Evolutionary conservation across 2,113 vertebrate species (phyloP).

Genomic region (Atrichornis clamosus): DNA sequence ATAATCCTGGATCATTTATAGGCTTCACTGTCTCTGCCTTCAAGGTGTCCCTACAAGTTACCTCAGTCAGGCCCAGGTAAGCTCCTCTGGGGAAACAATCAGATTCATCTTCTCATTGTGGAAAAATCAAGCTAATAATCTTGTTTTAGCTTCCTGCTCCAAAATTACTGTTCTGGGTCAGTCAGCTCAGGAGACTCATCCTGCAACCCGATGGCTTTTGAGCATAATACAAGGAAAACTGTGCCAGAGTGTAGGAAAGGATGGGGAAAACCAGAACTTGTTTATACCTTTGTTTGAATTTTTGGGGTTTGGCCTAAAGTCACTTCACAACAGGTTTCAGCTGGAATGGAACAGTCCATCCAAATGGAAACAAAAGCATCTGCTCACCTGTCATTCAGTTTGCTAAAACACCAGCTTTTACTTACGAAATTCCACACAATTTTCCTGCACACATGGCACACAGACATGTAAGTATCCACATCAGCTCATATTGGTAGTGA

Average conservation of each 20-base stretch:
- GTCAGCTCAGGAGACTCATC: not conserved
- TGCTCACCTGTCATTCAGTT: not conserved
- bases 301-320: not conserved
- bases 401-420: not conserved
- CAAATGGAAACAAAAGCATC: not conserved
- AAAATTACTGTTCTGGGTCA: not conserved
- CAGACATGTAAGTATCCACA: rapidly evolving
- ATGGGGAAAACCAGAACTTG: not conserved
- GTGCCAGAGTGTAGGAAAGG: not conserved
- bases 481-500: not conserved
- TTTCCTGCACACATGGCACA: rapidly evolving
- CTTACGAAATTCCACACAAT: not conserved
- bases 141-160: not conserved
- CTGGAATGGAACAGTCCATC: not conserved
- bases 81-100: not conserved
- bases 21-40: not conserved
- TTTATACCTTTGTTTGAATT: not conserved
- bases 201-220: not conserved
- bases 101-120: not conserved
- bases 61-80: not conserved
- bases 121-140: not conserved
- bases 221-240: not conserved
- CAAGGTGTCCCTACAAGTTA: not conserved
- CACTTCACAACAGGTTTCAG: not conserved
- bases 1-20: not conserved